Conservation (phyloP, 2,888 invertebrate genomes). For the Eumerus sabulonum region DNA sequence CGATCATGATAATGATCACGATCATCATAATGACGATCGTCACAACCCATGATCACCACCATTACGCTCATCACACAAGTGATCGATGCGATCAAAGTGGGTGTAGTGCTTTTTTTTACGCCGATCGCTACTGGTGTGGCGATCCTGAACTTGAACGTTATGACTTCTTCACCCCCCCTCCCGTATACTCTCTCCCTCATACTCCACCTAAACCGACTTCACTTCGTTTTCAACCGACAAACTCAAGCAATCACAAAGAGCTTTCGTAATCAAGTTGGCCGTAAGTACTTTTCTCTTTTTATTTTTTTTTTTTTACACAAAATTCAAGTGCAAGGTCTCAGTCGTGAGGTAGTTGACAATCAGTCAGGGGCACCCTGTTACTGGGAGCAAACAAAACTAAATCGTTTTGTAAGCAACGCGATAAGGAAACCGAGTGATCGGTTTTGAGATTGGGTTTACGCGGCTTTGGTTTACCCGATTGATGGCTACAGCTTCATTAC, state of each 20-base stretch:
- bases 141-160: conserved; percentile 68
- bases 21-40: conserved; percentile 31
- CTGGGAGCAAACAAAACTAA: conserved; percentile 18
- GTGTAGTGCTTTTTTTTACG: conserved; percentile 39
- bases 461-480: conserved; percentile 33
- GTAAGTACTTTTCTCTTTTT: conserved; percentile 14
- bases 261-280: conserved; percentile 57
- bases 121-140: conserved; percentile 22
- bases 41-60: neutral
- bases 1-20: conserved; percentile 32
- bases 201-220: conserved; percentile 12
- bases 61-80: neutral
- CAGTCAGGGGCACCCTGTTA: neutral
- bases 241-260: conserved; percentile 55
- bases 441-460: conserved; percentile 24
- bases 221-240: conserved; percentile 17
- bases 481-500: conserved; percentile 12
- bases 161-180: conserved; percentile 41
- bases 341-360: neutral
- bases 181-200: neutral
- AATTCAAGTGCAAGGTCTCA: conserved; percentile 61
- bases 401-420: conserved; percentile 10
- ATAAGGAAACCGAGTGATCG: conserved; percentile 23
- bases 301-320: conserved; percentile 27
- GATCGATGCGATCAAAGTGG: conserved; percentile 18